Percentiles rank a stretch among this genome's conserved stretches.
Conservation (phyloP, 2,888 invertebrate species). For the Linnaemya vulpina region DNA sequence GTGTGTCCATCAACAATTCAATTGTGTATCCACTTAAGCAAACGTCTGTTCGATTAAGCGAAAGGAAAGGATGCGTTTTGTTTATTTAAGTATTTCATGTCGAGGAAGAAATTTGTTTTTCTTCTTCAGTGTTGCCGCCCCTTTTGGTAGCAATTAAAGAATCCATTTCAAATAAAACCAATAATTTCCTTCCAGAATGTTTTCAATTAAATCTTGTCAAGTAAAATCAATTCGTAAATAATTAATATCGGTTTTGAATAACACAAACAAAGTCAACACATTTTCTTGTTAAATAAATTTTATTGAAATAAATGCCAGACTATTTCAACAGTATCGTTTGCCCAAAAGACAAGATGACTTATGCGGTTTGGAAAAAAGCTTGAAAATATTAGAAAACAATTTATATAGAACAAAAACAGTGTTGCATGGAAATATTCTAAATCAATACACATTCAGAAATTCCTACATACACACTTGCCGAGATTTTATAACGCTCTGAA, state of each 20-base stretch:
- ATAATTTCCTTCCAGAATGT: background rate
- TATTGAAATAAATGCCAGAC: background rate
- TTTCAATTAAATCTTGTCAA: background rate
- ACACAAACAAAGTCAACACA: background rate
- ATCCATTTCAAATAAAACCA: background rate
- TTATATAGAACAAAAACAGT: too few species aligned
- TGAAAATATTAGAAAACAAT: background rate
- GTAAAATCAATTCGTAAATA: slow-evolving; percentile 20
- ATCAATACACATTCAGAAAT: background rate
- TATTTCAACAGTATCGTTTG: slow-evolving; percentile 1
- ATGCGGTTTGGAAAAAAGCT: background rate
- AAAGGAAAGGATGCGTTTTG: background rate
- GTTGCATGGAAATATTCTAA: too few species aligned
- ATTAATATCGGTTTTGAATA: background rate
- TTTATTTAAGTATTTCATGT: background rate
- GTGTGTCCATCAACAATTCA: slow-evolving; percentile 1
- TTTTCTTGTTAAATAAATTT: background rate
- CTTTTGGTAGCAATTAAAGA: background rate
- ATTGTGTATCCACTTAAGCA: background rate
- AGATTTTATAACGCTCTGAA: too few species aligned
- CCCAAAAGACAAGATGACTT: background rate
- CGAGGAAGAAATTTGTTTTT: too few species aligned
- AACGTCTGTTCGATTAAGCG: background rate
- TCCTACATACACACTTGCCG: too few species aligned
- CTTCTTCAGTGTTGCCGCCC: background rate